Percentiles rank a stretch among this genome's conserved stretches.
These are phyloP conservation scores for Tricholaema leucomelas DNA, from an alignment of 2,113 vertebrate species.

Conservation along the genomic window DNA sequence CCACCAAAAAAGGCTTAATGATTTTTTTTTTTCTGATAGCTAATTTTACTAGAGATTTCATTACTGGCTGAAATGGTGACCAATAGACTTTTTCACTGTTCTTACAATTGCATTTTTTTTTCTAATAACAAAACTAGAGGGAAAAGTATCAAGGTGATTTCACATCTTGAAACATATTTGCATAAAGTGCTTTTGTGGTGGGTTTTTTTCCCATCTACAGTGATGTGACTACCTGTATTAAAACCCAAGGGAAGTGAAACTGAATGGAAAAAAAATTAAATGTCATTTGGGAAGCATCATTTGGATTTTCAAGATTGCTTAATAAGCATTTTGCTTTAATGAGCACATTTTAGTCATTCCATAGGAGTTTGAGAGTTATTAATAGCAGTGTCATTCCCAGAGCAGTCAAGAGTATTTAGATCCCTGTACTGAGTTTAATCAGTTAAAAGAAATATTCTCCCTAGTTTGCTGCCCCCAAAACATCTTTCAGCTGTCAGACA, in stretches of 20 bases:
- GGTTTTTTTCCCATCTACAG: background rate
- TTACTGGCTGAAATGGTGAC: background rate
- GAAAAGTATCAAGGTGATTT: background rate
- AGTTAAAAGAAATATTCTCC: background rate
- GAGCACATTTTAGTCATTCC: background rate
- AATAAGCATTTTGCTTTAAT: constrained; percentile 31
- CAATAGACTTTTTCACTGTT: background rate
- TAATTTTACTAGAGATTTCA: background rate
- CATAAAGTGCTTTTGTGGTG: background rate
- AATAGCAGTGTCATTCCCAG: background rate
- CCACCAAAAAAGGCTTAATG: background rate
- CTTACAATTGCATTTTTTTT: background rate
- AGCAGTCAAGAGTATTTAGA: constrained; percentile 27
- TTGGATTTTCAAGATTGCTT: constrained; percentile 24
- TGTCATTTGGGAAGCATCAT: background rate
- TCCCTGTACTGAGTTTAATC: background rate
- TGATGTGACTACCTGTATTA: background rate
- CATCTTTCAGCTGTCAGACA: background rate
- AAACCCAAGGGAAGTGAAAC: background rate
- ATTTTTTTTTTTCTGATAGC: background rate
- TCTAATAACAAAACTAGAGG: background rate
- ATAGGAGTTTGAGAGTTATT: background rate
- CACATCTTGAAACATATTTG: background rate
- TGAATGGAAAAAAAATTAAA: background rate
- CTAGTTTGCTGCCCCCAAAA: background rate